Conservation (phyloP, 2,888 invertebrate genomes). For the Synergus japonicus region DNA sequence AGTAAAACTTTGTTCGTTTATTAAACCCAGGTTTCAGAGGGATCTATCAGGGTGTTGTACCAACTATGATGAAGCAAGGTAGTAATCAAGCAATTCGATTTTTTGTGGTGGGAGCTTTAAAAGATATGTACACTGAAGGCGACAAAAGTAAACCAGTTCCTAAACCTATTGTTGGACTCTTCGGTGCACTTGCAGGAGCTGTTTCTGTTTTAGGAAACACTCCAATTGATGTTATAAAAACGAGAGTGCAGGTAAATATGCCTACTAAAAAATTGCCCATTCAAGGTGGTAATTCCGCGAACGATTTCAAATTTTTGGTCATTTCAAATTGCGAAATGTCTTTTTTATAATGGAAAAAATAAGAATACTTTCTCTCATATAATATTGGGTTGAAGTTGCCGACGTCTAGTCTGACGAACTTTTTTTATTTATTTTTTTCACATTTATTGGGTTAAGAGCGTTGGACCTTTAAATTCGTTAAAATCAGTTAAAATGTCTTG, state of each 20-base stretch:
- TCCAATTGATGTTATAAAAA: slow-evolving; percentile 99
- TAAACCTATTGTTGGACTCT: slow-evolving; percentile 90
- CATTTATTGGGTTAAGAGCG: too few species aligned
- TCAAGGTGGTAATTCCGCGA: too few species aligned
- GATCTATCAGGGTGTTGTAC: slow-evolving; percentile 95
- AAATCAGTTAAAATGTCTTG: too few species aligned
- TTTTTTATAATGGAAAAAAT: too few species aligned
- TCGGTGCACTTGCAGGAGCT: slow-evolving; percentile 97
- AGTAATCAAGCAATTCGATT: slow-evolving; percentile 99
- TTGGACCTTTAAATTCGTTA: too few species aligned
- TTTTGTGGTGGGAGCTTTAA: slow-evolving; percentile 96
- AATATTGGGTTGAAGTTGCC: too few species aligned
- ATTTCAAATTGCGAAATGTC: too few species aligned
- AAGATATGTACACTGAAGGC: slow-evolving; percentile 93
- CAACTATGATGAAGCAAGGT: slow-evolving; percentile 98
- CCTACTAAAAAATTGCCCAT: neutral
- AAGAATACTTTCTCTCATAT: too few species aligned
- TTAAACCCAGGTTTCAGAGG: slow-evolving; percentile 83
- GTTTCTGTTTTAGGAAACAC: slow-evolving; percentile 99
- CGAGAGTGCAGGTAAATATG: slow-evolving; percentile 90
- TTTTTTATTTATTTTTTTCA: too few species aligned
- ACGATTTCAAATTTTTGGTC: too few species aligned
- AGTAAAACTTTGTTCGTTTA: neutral
- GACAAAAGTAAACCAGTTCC: slow-evolving; percentile 91
- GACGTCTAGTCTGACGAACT: too few species aligned